Conservation (phyloP, 35 echinoderm and acorn worm genomes). For the Apostichopus japonicus region DNA sequence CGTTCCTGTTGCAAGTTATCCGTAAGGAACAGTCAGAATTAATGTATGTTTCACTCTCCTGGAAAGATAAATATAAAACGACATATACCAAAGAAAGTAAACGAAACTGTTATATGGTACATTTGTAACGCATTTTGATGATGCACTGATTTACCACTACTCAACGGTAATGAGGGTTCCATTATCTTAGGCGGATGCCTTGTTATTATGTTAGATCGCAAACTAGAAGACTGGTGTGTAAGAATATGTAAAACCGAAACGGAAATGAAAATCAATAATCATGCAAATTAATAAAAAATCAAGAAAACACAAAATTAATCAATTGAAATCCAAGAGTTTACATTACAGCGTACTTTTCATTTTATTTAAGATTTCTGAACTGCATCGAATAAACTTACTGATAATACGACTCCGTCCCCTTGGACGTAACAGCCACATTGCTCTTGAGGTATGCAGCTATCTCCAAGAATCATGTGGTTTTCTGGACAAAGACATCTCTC, state of each 20-base stretch:
- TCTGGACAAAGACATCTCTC: conserved; percentile 6
- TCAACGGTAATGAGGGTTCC: neutral
- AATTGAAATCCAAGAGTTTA: too few relatives aligned
- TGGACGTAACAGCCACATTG: conserved; percentile 20
- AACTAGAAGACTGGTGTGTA: neutral
- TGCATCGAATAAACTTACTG: neutral
- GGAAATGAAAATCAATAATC: too few relatives aligned
- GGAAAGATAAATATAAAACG: neutral
- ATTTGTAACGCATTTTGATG: neutral
- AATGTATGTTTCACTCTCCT: neutral
- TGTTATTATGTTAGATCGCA: neutral
- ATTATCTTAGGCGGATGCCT: neutral
- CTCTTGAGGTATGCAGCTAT: neutral
- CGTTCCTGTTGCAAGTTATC: neutral
- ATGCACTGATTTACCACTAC: neutral
- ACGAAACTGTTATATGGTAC: neutral
- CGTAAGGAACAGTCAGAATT: neutral
- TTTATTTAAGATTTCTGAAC: too few relatives aligned
- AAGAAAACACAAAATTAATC: too few relatives aligned
- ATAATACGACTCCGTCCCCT: neutral
- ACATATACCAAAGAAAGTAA: neutral
- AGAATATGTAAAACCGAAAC: too few relatives aligned
- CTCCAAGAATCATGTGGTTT: neutral
- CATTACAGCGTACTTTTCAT: too few relatives aligned
- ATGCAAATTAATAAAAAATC: too few relatives aligned